Base-by-base conservation (phyloP, 1,140 invertebrate genomes). In the Leptopilina clavipes region DNA sequence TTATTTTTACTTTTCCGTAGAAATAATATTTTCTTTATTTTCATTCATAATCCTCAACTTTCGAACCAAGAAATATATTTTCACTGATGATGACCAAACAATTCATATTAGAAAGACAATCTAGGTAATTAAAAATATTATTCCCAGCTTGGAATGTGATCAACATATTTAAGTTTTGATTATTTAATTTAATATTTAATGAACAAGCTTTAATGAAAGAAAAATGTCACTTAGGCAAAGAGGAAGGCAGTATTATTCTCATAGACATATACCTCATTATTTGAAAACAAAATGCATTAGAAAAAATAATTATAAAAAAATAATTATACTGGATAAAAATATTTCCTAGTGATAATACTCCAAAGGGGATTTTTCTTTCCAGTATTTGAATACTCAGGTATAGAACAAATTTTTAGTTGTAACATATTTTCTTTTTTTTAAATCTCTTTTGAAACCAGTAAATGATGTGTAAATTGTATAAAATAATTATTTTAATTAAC, bases 301-400 rank as follows among this genome's bases (percentile, higher is more conserved):
- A 44, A 5, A n/a, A 48, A 14, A 48, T 52, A 17, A 1, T 17
- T 52, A 17, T 3, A n/a, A 52, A 17, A n/a, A 0, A 52, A 52
- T 52, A 8, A 17, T 52, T 1, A 17, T n/a, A 17, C n/a, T 17
- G 48, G 14, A 52, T 17, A 52, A 52, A 17, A 52, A 10, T 14
- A 52, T 17, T n/a, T 52, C 0, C 45, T 7, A 14, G 11, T 48
- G 5, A 31, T 31, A 31, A 31, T 31, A 40, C 37, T 52, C n/a
- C 5, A 52, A 52, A 5, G n/a, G 17, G 17, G 6, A 1, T 17
- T 17, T 52, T 52, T 17, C 14, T 52, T 52, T 52, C 3, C 37
- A 40, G 14, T 52, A 52, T 17, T 52, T 52, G n/a, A 52, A 52
- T 52, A 17, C 48, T 52, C 48, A 52, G 48, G 48, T 52, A 52